Base-by-base conservation (phyloP, 2,888 invertebrate genomes). In the Leptothorax acervorum region DNA sequence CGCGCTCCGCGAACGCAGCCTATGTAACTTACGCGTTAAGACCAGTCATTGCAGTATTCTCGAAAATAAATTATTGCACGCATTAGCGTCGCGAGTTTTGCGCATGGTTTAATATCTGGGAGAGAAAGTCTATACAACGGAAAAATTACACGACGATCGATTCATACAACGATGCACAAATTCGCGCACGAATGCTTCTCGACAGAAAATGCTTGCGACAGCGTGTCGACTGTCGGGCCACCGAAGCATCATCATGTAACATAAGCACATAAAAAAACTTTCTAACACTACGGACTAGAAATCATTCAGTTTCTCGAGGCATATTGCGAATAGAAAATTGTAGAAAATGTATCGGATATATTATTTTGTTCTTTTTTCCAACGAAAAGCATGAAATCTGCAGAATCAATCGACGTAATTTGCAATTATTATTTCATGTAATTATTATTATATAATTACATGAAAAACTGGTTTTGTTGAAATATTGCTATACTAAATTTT, bases 281-380 rank as follows among this genome's bases (percentile, higher is more conserved):
- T 88, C 88, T 88, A 88, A 85, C 71, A 83, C 70, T 82, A 57
- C n/a, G 83, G 55, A 73, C 66, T 86, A 82, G 86, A 84, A 88
- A 88, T 86, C 82, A 71, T 51, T 71, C 62, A 82, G 62, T 45
- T 79, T 86, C 70, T 71, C 66, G 70, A 51, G 35, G 55, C 60
- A 76, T 63, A 42, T 60, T 63, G 73, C 71, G 57, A 83, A 68
- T 60, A 11, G 53, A 11, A 66, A 68, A 48, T 45, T 39, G 23
- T 62, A 53, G 45, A 55, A 55, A 71, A 55, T 1, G 23, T 28
- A 31, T n/a, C n/a, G n/a, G n/a, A n/a, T n/a, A n/a, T n/a, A n/a
- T n/a, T n/a, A n/a, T 68, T 31, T 12, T 53, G n/a, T 35, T 35
- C 35, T 39, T 55, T 55, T 42, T 15, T 39, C 15, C n/a, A 53